Evolutionary conservation across 2,113 vertebrate genomes (phyloP), one percentile per base, ranked within the genome.

Genomic region (Litocranius walleri): DNA sequence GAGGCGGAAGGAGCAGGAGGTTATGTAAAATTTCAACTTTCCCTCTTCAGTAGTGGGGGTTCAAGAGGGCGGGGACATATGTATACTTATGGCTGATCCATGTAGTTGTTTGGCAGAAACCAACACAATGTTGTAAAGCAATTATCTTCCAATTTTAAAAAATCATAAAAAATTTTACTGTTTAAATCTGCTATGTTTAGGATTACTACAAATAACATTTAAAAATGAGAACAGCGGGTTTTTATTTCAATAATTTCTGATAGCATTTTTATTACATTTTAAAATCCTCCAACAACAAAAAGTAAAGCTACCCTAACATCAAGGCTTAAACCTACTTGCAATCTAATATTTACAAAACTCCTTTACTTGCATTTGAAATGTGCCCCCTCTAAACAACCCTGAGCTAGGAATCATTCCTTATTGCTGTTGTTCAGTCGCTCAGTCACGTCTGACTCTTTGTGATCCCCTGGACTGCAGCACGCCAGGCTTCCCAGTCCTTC

Each of bases 181-280:
- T 88, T 71, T 89, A 86, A 84, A 23, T 54, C 36, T 80, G 56
- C 52, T 56, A 16, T 71, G 48, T 81, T n/a, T 85, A 62, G 36
- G 17, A 15, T 93, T 83, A 50, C 92, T 77, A 90, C 61, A 88
- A 96, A 77, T 82, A 64, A 81, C n/a, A 11, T 1, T 74, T 62
- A 74, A 81, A 80, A 86, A 85, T 16, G 21, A 57, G 29, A 77
- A 90, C 3, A 59, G 30, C 0, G 2, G n/a, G 21, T 88, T 57
- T 33, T 23, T 8, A 14, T 56, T 95, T 52, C 45, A 57, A 45
- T 43, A 77, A 87, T 90, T 92, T 83, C 36, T 71, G 25, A 36
- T 12, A 81, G 19, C 48, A 85, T 88, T 96, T 98, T 33, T 96
- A 43, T 95, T 36, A 86, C 48, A 83, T 54, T 91, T 87, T 92